Conservation (phyloP, 2,888 invertebrate species). For the Dasysyrphus tricinctus region DNA sequence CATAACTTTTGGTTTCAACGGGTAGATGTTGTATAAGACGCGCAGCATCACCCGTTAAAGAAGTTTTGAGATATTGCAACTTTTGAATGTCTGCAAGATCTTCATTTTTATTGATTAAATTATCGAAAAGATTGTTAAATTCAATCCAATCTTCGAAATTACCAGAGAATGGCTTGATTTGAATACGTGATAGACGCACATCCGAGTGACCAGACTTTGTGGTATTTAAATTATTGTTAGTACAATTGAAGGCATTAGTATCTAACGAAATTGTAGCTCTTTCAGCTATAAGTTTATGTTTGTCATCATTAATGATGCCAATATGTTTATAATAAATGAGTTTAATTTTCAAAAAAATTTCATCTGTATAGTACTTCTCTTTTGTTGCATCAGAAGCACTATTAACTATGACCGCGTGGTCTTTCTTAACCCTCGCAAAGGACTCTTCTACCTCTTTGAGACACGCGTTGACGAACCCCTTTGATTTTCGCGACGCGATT, state of each 20-base stretch:
- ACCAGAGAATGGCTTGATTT: not conserved
- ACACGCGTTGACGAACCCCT: slow-evolving; percentile 3
- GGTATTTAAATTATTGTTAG: not conserved
- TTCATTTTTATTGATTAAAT: too few species aligned
- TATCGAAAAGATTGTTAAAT: too few species aligned
- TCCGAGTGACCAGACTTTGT: not conserved
- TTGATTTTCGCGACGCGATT: not conserved
- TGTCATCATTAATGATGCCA: not conserved
- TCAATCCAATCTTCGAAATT: too few species aligned
- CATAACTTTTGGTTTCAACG: not conserved
- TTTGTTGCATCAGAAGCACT: not conserved
- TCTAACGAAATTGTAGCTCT: not conserved
- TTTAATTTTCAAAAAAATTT: not conserved
- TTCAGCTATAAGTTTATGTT: too few species aligned
- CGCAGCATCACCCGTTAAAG: too few species aligned
- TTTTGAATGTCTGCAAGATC: not conserved
- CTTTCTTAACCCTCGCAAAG: not conserved
- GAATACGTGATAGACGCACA: not conserved
- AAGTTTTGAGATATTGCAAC: too few species aligned
- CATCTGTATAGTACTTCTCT: too few species aligned
- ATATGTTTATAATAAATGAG: not conserved
- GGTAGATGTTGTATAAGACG: too few species aligned
- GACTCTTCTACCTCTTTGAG: not conserved
- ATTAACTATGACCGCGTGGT: slow-evolving; percentile 1
- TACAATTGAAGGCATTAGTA: not conserved